These are phyloP conservation scores for Magallana ariakensis DNA, from an alignment of 1,140 invertebrate genomes.

Conservation along the genomic window DNA sequence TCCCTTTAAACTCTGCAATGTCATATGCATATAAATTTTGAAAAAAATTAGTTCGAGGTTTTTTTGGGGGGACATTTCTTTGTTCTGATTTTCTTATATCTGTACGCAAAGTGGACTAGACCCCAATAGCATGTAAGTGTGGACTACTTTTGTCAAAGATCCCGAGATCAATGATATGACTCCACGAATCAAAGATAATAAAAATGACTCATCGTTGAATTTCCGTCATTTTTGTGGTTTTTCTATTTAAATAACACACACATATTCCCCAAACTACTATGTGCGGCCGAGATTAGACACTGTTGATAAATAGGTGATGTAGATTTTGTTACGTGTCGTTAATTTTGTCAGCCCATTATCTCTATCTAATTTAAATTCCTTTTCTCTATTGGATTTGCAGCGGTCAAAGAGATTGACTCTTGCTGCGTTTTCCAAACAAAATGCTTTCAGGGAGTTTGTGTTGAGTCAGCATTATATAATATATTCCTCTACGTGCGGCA, in stretches of 20 bases:
- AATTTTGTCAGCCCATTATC: neutral
- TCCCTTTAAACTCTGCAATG: too few relatives aligned
- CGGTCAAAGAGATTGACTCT: neutral
- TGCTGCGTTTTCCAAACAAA: neutral
- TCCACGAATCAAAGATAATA: neutral
- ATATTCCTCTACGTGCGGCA: too few relatives aligned
- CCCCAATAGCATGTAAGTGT: too few relatives aligned
- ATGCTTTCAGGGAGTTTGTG: neutral
- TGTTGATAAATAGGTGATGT: neutral
- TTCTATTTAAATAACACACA: slow-evolving; percentile 13
- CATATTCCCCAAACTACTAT: neutral
- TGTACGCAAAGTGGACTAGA: too few relatives aligned
- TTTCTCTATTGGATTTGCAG: neutral
- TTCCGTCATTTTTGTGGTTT: slow-evolving; percentile 34
- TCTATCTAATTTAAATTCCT: slow-evolving; percentile 7
- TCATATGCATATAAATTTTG: too few relatives aligned
- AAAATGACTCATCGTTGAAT: neutral
- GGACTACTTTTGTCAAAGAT: neutral
- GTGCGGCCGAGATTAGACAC: neutral
- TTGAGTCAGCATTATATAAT: slow-evolving; percentile 31
- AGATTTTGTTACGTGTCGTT: neutral
- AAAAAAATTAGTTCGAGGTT: too few relatives aligned
- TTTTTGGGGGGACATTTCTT: too few relatives aligned
- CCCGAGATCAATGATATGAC: neutral
- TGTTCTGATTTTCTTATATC: too few relatives aligned